Base-by-base conservation (phyloP, 2,797 vertebrate genomes). In the Echeneis naucrates region DNA sequence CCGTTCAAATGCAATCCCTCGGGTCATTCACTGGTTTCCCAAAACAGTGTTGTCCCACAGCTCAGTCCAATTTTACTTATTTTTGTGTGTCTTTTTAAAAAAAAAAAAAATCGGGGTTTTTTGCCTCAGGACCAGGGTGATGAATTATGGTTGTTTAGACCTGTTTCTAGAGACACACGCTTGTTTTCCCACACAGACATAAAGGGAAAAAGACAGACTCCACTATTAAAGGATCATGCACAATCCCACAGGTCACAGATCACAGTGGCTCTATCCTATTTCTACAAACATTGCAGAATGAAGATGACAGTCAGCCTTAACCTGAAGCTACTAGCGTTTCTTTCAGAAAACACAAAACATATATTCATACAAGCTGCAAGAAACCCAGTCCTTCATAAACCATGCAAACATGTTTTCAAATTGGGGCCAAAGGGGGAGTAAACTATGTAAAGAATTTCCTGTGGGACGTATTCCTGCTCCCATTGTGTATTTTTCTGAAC, bases 381-480 rank as follows among this genome's bases (percentile, higher is more conserved):
- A 51, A 71, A 74, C 56, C 30, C 72, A 75, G 54, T 54, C 52
- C 30, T 57, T 83, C 70, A 79, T 24, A 81, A 72, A 50, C 38
- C 61, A 9, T 48, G 26, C 30, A 19, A 68, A 67, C 26, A 40
- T 88, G 78, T 88, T 87, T 85, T 73, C 38, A 84, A 86, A 82
- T 74, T 9, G 80, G 71, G 44, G 62, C 86, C 53, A 8, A 77
- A 78, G 82, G 77, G 72, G 50, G 66, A 64, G 60, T 2, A 72
- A 89, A 86, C 19, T 78, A 89, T 90, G 78, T 50, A 19, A 84
- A 74, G 83, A 84, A 90, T 92, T 85, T 87, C 82, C 82, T 79
- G 78, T 69, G 62, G 48, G 69, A 73, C 52, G 21, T 56, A 64
- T 68, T 75, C 54, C 19, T 68, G 53, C 61, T 56, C 45, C 38